Base-by-base conservation (phyloP, 1,140 invertebrate genomes). In the Melitaea cinxia region DNA sequence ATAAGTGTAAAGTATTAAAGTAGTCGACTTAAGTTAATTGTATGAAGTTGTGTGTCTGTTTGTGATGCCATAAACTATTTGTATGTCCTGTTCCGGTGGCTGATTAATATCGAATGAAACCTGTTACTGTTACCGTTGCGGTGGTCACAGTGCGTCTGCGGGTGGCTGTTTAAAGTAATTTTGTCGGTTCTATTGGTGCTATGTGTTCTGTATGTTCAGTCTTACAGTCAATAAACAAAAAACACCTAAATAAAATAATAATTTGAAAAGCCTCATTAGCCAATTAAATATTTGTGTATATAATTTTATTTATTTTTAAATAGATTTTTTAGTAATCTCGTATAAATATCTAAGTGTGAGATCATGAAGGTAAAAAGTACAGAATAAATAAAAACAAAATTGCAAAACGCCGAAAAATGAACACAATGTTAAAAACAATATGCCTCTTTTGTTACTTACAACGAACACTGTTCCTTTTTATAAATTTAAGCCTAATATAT, bases 401-500 rank as follows among this genome's bases (percentile, higher is more conserved):
- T 84, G 79, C 79, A 77, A 80, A 82, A 84, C 78, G 88, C 88
- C 88, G 77, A 88, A 88, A 80, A 85, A 88, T 89, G 86, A 91
- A 91, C 88, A 91, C 86, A 91, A 89, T 68, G 70, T 87, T 79
- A 70, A 79, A 89, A 88, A 82, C 73, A 83, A 89, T 86, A 88
- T 83, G 86, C 84, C 86, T 91, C 84, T 85, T 82, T 82, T 82
- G 82, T 88, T 85, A 80, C 84, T 86, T 88, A 87, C 73, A 71
- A 85, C 85, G 83, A 91, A 87, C 88, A 88, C 77, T 69, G 79
- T 91, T 89, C 78, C 68, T 75, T 84, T 88, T 85, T 84, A 87
- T 85, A 85, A 85, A 87, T 91, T 91, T 89, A 91, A 89, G 86
- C 88, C 86, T 88, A 91, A 89, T 89, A 89, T 91, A 91, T 89